Evolutionary conservation across 2,888 invertebrate genomes (phyloP).

Genomic region (Caenorhabditis angaria): DNA sequence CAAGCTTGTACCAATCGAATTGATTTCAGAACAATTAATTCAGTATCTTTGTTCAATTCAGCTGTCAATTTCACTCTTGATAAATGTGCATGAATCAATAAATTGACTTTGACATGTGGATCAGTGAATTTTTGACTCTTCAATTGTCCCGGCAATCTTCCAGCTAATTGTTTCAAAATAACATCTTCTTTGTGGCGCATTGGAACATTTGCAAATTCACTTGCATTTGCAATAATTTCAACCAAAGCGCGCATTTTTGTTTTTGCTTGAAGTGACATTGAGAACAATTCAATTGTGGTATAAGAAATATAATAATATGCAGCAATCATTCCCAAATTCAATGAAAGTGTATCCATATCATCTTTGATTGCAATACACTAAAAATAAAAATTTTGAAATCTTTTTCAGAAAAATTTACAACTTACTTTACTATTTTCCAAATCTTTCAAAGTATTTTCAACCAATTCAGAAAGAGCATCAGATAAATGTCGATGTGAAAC

Average conservation of each 20-base stretch:
- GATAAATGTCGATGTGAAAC: slow-evolving; percentile 82
- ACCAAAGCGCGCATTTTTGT: slow-evolving; percentile 95
- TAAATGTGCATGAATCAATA: slow-evolving; percentile 92
- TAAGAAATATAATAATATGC: slow-evolving; percentile 99
- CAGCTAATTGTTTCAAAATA: slow-evolving; percentile 78
- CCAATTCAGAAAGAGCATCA: slow-evolving; percentile 95
- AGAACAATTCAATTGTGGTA: slow-evolving; percentile 97
- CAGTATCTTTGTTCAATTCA: slow-evolving; percentile 94
- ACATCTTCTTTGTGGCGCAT: slow-evolving; percentile 94
- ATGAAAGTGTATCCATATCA: slow-evolving; percentile 93
- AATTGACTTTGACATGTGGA: slow-evolving; percentile 92
- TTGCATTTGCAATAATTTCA: slow-evolving; percentile 96
- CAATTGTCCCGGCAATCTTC: slow-evolving; percentile 79
- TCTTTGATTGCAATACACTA: slow-evolving; percentile 93
- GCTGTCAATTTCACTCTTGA: slow-evolving; percentile 92
- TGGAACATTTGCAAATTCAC: slow-evolving; percentile 92
- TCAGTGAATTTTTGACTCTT: slow-evolving; percentile 87
- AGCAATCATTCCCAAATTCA: slow-evolving; percentile 99
- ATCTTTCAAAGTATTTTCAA: slow-evolving; percentile 87
- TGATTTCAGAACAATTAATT: slow-evolving; percentile 80
- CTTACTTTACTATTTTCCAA: slow-evolving; percentile 65
- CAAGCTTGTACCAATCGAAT: slow-evolving; percentile 81
- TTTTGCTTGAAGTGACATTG: slow-evolving; percentile 92
- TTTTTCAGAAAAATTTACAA: neutral
- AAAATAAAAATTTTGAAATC: neutral